Percentiles rank a stretch among this genome's conserved stretches.
These are phyloP conservation scores for Psammodynastes pulverulentus DNA, from an alignment of 2,113 vertebrate species.

Conservation along the genomic window DNA sequence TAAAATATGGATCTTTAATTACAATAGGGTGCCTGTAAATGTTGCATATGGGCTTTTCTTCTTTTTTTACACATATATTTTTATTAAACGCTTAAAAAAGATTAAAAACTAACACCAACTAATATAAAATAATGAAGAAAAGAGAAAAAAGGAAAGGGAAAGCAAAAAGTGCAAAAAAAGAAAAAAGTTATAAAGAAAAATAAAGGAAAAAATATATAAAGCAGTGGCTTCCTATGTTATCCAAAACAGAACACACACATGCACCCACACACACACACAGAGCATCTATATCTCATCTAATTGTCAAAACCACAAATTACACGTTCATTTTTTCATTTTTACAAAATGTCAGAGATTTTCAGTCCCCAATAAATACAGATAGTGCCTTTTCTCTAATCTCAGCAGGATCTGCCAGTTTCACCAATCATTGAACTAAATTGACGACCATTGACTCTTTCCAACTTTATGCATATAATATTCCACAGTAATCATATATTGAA, in stretches of 20 bases:
- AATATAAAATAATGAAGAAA: background rate
- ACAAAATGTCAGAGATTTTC: background rate
- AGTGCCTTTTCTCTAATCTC: background rate
- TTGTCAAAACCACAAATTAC: background rate
- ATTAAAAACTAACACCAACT: background rate
- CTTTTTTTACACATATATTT: background rate
- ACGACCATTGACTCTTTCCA: background rate
- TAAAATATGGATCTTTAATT: background rate
- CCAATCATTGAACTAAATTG: background rate
- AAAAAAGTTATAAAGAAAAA: background rate
- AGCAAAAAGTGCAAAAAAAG: background rate
- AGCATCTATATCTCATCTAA: background rate
- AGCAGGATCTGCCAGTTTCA: background rate
- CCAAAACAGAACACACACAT: background rate
- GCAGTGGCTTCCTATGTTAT: background rate
- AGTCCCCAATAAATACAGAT: background rate
- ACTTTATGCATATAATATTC: background rate
- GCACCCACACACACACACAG: fast-evolving
- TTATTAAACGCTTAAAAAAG: background rate
- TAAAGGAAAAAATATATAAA: background rate
- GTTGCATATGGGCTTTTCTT: background rate
- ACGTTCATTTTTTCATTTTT: background rate
- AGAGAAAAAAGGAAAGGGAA: background rate
- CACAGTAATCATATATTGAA: background rate
- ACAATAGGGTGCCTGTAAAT: background rate